Evolutionary conservation across 1,140 invertebrate genomes (phyloP).

Genomic region (Aphis gossypii): DNA sequence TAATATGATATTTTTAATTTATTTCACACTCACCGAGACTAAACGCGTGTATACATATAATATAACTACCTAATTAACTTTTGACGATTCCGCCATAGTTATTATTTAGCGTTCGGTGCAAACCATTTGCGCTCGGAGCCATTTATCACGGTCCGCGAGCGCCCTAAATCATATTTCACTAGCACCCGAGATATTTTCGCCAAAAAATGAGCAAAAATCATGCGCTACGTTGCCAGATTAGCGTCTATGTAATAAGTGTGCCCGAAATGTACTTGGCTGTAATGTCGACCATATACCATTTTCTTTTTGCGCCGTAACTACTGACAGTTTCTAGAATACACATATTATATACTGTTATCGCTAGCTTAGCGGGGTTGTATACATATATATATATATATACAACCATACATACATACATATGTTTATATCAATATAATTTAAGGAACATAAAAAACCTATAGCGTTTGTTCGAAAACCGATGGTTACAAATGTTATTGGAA

Average conservation of each 20-base stretch:
- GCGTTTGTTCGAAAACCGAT: background rate
- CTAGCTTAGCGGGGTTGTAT: background rate
- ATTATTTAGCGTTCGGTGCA: background rate
- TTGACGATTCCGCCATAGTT: conserved; percentile 14
- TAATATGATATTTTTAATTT: background rate
- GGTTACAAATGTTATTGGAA: background rate
- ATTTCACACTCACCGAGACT: background rate
- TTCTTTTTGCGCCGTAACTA: background rate
- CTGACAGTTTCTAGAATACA: background rate
- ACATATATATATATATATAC: too few species aligned
- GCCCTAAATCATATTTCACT: conserved; percentile 19
- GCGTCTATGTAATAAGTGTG: conserved; percentile 19
- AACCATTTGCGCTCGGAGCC: background rate
- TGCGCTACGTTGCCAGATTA: conserved; percentile 24
- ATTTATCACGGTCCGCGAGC: background rate
- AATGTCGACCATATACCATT: conserved; percentile 1
- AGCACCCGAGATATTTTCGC: background rate
- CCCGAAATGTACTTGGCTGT: background rate
- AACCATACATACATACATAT: too few species aligned
- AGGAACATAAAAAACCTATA: background rate
- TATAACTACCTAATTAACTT: conserved; percentile 34
- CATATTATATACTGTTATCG: background rate
- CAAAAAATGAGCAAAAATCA: background rate
- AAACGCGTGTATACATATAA: background rate
- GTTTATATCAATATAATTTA: background rate